Base-by-base conservation (phyloP, 2,888 invertebrate genomes). In the Synanthedon tipuliformis region DNA sequence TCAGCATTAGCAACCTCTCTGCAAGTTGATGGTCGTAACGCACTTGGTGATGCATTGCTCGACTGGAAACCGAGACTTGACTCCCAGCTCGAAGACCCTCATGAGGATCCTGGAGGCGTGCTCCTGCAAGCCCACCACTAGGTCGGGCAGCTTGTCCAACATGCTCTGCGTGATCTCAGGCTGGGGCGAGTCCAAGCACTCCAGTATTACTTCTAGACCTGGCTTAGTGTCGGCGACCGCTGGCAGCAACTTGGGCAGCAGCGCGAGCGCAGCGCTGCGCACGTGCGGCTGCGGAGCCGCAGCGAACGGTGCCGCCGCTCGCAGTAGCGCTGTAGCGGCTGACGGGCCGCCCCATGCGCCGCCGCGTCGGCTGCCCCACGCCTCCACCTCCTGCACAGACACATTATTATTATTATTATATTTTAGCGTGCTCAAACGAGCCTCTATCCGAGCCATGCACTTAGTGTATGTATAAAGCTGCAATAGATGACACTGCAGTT, bases 51-150 rank as follows among this genome's bases (percentile, higher is more conserved):
- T 92, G 73, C 93, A 92, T 13, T 89, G 79, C 56, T 92, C 90
- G 0, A 94, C 94, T 62, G 94, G 94, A 54, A 94, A 89, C 55
- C 94, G 92, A 5, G 94, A 93, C 59, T 90, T 90, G 56, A 95
- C 90, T 3, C 96, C 96, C 50, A 96, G 88, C 59, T 92, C 91
- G 81, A 97, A 97, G 1, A 95, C 94, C 56, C 92, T 91, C 68
- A 92, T 90, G 62, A 97, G 88, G 52, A 98, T 89, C 52, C 92
- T 89, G 53, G 92, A 89, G 0, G 95, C 95, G 76, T 94, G 92
- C 78, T 97, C 97, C 85, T 95, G 95, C 86, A 94, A 89, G 57
- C 95, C 92, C 11, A 95, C 89, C 52, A 94, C 89, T 58, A 97
- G 91, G 66, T 96, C 96, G 0, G 96, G 93, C 51, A 98, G 85